A percentile compares a stretch with the other conserved stretches of the same genome.
Evolutionary conservation across 2,113 vertebrate genomes (phyloP).

Genomic region (Caracal caracal): DNA sequence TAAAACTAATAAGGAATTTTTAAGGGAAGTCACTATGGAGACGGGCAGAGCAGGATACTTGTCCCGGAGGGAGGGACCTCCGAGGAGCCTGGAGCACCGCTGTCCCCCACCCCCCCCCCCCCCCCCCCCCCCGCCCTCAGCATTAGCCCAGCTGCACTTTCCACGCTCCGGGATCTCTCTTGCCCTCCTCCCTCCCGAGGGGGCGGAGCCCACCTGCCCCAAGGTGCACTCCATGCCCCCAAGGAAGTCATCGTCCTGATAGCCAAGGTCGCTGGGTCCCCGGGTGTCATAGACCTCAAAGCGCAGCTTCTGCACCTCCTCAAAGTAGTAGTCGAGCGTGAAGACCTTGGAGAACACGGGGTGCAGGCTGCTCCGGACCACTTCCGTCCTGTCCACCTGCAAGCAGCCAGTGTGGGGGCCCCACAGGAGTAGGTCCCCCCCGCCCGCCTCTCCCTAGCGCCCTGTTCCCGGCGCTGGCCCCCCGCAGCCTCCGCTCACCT

Average conservation of each 20-base stretch:
- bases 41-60: background rate
- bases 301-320: constrained; percentile 96
- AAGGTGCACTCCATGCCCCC: constrained; percentile 95
- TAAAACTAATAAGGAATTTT: no score
- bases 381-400: constrained; percentile 95
- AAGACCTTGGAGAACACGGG: constrained; percentile 96
- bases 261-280: constrained; percentile 90
- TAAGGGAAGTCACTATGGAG: background rate
- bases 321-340: constrained; percentile 94
- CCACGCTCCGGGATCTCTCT: background rate
- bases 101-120: accelerated
- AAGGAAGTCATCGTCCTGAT: constrained; percentile 94
- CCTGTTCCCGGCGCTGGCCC: background rate
- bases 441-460: accelerated
- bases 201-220: constrained; percentile 89
- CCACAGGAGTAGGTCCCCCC: accelerated
- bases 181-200: accelerated
- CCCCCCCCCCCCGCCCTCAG: accelerated
- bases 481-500: no score
- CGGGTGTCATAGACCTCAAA: constrained; percentile 97
- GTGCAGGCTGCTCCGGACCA: constrained; percentile 96
- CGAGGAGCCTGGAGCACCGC: accelerated
- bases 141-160: background rate
- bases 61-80: no score
- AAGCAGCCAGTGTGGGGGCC: background rate